These are phyloP conservation scores for Mythimna pallens DNA, from an alignment of 2,888 invertebrate species.

Conservation along the genomic window DNA sequence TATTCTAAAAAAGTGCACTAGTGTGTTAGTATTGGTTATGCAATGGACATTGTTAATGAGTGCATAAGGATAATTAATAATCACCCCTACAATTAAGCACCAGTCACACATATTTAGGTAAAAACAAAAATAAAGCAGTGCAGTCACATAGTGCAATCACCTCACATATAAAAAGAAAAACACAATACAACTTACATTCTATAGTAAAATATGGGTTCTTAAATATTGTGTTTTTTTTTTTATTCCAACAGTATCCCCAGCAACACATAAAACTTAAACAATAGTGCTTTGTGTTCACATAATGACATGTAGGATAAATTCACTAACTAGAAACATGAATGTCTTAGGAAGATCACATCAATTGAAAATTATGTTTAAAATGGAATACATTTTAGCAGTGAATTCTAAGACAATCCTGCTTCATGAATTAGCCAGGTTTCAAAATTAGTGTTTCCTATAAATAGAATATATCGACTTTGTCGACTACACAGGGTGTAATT, in stretches of 20 bases:
- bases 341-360: not conserved
- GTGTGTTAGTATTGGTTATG: not conserved
- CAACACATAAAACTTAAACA: slow-evolving; percentile 49
- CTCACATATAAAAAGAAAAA: slow-evolving; percentile 70
- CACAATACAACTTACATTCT: slow-evolving; percentile 30
- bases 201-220: not conserved
- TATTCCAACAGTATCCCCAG: slow-evolving; percentile 75
- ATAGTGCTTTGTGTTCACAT: slow-evolving; percentile 7
- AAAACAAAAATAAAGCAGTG: slow-evolving; percentile 38
- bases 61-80: not conserved
- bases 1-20: not conserved
- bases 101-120: not conserved
- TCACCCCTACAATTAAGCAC: not conserved
- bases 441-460: not conserved
- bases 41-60: not conserved
- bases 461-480: not conserved
- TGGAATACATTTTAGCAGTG: not conserved
- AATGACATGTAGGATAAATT: not conserved
- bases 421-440: slow-evolving; percentile 8
- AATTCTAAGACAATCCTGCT: not conserved
- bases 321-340: not conserved
- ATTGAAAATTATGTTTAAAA: slow-evolving; percentile 1
- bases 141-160: slow-evolving; percentile 72
- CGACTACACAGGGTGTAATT: too few relatives aligned
- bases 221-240: slow-evolving; percentile 65